phyloP scores from a whole-genome alignment of 2,113 vertebrate genomes.

The Peromyscus maniculatus region DNA sequence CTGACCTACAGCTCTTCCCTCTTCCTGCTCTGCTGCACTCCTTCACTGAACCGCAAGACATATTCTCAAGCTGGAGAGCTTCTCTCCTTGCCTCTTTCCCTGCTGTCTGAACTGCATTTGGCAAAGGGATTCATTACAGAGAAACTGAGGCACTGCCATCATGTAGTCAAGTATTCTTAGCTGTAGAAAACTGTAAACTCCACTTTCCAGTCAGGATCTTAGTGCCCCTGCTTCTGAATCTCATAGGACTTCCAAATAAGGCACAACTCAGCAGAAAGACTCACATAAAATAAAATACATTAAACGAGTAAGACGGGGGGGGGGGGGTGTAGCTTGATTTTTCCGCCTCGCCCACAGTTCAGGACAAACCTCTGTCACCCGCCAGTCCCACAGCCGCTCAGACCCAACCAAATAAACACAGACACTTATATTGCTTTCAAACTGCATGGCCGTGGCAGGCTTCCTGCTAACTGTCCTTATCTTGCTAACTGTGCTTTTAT shows the following conservation, averaged over 20 bases:
- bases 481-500: too few relatives aligned
- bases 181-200: not conserved
- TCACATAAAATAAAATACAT: not conserved
- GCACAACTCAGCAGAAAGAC: not conserved
- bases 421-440: too few relatives aligned
- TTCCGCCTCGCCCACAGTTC: too few relatives aligned
- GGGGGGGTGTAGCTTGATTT: too few relatives aligned
- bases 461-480: too few relatives aligned
- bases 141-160: constrained; percentile 79
- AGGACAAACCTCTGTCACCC: too few relatives aligned
- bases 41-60: constrained; percentile 42
- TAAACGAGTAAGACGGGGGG: not conserved
- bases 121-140: constrained; percentile 81
- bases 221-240: not conserved
- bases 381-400: too few relatives aligned
- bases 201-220: not conserved
- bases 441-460: too few relatives aligned
- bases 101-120: constrained; percentile 74
- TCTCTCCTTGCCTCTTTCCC: constrained; percentile 76
- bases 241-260: too few relatives aligned
- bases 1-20: not conserved
- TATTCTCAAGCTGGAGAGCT: constrained; percentile 22
- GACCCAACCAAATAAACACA: too few relatives aligned
- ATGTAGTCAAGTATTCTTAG: not conserved
- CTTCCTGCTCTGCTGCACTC: constrained; percentile 55